Evolutionary conservation across 2,888 invertebrate genomes (phyloP).

Genomic region (Andrena chrysosceles): DNA sequence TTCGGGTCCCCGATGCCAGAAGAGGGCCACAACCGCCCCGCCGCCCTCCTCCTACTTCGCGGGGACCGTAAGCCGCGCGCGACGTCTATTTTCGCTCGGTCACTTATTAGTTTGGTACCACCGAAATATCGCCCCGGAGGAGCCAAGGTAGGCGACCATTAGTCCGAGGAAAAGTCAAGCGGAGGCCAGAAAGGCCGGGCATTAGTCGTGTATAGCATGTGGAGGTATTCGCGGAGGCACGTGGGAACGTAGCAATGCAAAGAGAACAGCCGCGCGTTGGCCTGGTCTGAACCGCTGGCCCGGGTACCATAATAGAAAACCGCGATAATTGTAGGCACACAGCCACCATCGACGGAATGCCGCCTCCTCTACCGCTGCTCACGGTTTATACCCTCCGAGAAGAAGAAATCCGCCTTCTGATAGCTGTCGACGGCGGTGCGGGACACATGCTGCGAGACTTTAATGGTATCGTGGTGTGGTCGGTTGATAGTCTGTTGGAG

Average conservation of each 20-base stretch:
- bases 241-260: slow-evolving; percentile 71
- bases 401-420: slow-evolving; percentile 41
- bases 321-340: slow-evolving; percentile 71
- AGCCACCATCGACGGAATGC: slow-evolving; percentile 68
- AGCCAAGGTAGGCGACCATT: slow-evolving; percentile 66
- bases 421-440: slow-evolving; percentile 18
- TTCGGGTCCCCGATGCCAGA: slow-evolving; percentile 38
- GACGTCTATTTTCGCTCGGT: slow-evolving; percentile 55
- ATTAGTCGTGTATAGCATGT: slow-evolving; percentile 58
- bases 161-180: slow-evolving; percentile 64
- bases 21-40: neutral
- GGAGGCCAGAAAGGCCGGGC: slow-evolving; percentile 64
- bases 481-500: neutral
- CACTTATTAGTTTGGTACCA: slow-evolving; percentile 65
- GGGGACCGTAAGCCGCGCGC: neutral
- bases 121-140: slow-evolving; percentile 61
- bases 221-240: slow-evolving; percentile 70
- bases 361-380: slow-evolving; percentile 40
- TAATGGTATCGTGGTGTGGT: neutral
- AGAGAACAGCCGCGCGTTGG: slow-evolving; percentile 66
- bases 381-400: slow-evolving; percentile 44
- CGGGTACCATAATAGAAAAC: slow-evolving; percentile 71
- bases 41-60: neutral
- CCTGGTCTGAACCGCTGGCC: slow-evolving; percentile 68
- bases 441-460: neutral